phyloP scores from a whole-genome alignment of 2,113 vertebrate species.

The Peucedramus taeniatus region DNA sequence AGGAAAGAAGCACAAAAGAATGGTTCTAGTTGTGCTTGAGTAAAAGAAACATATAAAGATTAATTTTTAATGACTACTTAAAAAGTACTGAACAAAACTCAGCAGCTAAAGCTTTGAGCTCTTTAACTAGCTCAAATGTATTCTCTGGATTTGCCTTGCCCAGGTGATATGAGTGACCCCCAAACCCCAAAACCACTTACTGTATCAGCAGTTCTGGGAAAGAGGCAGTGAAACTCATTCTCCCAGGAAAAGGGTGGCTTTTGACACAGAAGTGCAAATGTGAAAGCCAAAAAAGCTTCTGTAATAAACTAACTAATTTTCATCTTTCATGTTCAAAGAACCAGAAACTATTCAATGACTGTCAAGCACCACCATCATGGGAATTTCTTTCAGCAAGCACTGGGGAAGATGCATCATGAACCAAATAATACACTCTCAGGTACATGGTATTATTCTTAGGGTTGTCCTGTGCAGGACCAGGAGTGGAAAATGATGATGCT shows the following conservation, averaged over 20 bases:
- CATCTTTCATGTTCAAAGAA: not conserved
- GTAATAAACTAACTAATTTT: not conserved
- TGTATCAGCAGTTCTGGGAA: not conserved
- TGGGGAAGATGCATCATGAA: not conserved
- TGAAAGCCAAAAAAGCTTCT: not conserved
- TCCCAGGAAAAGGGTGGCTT: not conserved
- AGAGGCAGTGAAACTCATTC: not conserved
- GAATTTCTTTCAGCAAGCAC: not conserved
- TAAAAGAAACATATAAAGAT: not conserved
- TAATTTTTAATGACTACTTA: slow-evolving; percentile 17
- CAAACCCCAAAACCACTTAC: not conserved
- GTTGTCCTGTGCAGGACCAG: not conserved
- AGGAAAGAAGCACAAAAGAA: not conserved
- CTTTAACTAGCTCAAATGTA: not conserved
- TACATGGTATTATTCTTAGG: not conserved
- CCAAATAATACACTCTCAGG: not conserved
- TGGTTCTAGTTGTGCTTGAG: not conserved
- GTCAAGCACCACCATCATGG: not conserved
- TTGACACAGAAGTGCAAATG: not conserved
- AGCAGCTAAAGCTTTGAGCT: not conserved
- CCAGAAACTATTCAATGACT: not conserved
- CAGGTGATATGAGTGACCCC: not conserved
- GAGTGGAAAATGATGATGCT: not conserved
- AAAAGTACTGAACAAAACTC: slow-evolving; percentile 1
- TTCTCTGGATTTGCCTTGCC: not conserved